Evolutionary conservation across 1,140 invertebrate species (phyloP).

Genomic region (Rhopalosiphum maidis): DNA sequence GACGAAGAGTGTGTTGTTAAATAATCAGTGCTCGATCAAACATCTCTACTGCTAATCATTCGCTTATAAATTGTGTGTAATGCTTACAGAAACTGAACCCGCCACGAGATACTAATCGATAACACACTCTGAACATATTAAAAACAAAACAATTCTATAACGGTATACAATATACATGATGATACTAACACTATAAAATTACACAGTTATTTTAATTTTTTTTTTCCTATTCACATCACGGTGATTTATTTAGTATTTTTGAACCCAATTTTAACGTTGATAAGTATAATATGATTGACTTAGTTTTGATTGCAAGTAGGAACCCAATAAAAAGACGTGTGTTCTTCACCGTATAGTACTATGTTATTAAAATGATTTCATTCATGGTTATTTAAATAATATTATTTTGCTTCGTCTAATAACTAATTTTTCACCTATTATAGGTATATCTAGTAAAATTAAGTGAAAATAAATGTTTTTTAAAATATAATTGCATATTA

Average conservation of each 20-base stretch:
- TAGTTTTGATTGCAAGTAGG: conserved; percentile 3
- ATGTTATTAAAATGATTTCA: background rate
- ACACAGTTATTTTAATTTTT: background rate
- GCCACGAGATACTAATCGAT: conserved; percentile 22
- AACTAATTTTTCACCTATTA: background rate
- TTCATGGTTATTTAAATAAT: background rate
- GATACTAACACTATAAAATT: background rate
- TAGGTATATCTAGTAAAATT: background rate
- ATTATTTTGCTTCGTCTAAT: background rate
- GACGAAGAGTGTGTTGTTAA: background rate
- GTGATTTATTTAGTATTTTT: conserved; percentile 7
- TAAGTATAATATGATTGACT: background rate
- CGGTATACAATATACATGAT: background rate
- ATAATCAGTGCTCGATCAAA: background rate
- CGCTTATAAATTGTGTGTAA: conserved; percentile 38
- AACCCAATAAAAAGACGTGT: background rate
- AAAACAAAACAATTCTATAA: conserved; percentile 5
- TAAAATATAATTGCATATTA: background rate
- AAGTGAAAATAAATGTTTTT: background rate
- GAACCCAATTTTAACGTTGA: background rate
- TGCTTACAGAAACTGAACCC: conserved; percentile 48
- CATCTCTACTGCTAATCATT: background rate
- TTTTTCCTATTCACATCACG: background rate
- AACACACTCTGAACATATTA: background rate
- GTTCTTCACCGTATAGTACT: background rate